phyloP scores from a whole-genome alignment of 2,113 vertebrate genomes.

The Megaceryle torquata region DNA sequence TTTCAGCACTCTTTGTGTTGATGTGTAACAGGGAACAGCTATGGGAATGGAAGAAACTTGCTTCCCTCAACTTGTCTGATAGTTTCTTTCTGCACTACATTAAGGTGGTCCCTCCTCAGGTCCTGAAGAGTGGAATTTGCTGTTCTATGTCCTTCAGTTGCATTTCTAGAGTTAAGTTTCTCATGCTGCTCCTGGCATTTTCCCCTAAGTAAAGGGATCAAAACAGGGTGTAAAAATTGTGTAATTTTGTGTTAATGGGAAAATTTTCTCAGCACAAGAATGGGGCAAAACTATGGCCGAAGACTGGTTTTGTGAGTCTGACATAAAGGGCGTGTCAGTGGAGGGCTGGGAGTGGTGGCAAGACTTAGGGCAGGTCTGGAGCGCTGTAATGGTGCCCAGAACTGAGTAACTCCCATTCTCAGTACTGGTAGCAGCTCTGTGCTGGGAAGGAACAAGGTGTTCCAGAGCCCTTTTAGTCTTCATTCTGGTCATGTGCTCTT shows the following conservation, averaged over 20 bases:
- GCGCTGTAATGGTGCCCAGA: not conserved
- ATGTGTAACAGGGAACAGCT: not conserved
- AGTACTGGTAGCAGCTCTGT: not conserved
- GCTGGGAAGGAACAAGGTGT: not conserved
- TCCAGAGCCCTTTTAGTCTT: not conserved
- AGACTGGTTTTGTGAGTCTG: not conserved
- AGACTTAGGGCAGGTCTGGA: not conserved
- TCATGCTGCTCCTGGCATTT: not conserved
- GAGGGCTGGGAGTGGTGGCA: not conserved
- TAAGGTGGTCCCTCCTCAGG: not conserved
- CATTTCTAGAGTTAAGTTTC: not conserved
- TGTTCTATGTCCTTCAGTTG: not conserved
- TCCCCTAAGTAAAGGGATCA: not conserved
- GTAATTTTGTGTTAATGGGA: not conserved
- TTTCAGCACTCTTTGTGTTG: not conserved
- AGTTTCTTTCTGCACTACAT: not conserved
- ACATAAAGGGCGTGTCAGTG: not conserved
- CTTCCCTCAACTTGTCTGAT: not conserved
- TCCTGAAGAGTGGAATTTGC: not conserved
- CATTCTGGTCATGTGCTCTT: not conserved
- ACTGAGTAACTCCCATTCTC: not conserved
- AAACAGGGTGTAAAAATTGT: not conserved
- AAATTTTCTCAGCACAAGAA: not conserved
- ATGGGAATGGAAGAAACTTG: not conserved
- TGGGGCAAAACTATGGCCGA: not conserved